Percentiles rank a stretch among this genome's conserved stretches.
Conservation (phyloP, 2,888 invertebrate genomes). For the Drosophila stalkeri region DNA sequence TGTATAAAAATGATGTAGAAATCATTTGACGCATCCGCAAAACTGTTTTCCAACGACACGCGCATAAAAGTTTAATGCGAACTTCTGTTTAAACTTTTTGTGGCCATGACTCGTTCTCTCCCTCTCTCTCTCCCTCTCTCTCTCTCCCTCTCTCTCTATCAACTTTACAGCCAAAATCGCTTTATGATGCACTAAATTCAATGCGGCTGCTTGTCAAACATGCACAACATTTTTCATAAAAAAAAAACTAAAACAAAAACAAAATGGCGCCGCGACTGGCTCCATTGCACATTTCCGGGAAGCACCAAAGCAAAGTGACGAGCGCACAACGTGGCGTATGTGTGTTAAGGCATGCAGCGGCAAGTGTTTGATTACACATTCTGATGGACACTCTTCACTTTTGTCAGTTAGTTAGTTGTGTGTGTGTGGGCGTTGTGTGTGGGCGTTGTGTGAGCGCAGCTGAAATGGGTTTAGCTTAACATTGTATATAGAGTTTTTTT, state of each 20-base stretch:
- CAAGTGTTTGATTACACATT: conserved; percentile 8
- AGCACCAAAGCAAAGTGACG: conserved; percentile 12
- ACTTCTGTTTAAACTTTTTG: conserved; percentile 50
- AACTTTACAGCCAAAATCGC: conserved; percentile 29
- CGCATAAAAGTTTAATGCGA: conserved; percentile 46
- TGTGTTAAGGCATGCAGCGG: conserved; percentile 14
- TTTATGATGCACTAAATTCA: conserved; percentile 63
- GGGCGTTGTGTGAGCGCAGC: too few species aligned
- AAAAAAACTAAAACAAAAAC: conserved; percentile 44
- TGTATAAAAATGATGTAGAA: conserved; percentile 18
- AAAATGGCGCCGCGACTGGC: conserved; percentile 35
- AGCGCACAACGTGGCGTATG: conserved; percentile 10
- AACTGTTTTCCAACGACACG: conserved; percentile 43
- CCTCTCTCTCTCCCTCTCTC: too few species aligned
- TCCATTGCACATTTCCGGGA: conserved; percentile 20
- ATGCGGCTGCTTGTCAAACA: conserved; percentile 29
- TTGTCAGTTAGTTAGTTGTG: conserved; percentile 11
- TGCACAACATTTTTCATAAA: conserved; percentile 35
- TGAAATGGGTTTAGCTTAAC: conserved; percentile 4
- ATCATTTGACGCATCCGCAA: conserved; percentile 28
- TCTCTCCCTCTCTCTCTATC: neutral
- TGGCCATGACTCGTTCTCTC: neutral
- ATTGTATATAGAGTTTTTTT: conserved; percentile 16
- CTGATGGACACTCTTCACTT: conserved; percentile 11
- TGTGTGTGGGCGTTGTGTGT: neutral